Base-by-base conservation (phyloP, 1,140 invertebrate genomes). In the Triops cancriformis region DNA sequence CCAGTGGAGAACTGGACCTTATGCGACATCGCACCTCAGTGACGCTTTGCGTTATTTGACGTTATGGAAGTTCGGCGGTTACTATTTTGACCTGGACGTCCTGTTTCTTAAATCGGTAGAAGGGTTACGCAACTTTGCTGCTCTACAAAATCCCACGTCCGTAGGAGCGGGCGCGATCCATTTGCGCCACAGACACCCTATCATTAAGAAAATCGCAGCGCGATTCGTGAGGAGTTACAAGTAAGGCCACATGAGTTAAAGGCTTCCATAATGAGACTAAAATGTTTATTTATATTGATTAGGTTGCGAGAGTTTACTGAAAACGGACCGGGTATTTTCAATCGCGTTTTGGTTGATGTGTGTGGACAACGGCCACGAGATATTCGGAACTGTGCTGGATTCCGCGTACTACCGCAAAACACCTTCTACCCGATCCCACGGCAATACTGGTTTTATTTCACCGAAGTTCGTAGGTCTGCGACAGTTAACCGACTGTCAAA, bases 271-370 rank as follows among this genome's bases (percentile, higher is more conserved):
- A n/a, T n/a, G n/a, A n/a, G n/a, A n/a, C n/a, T n/a, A n/a, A n/a
- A n/a, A n/a, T n/a, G 23, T 74, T 74, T 23, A 74, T 73, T 18
- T 6, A 72, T 72, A 3, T 72, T 72, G 2, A 3, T 72, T 37
- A 37, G 31, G 7, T 37, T 37, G 31, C 7, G 31, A 4, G 31
- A 37, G 2, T 37, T 2, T 2, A 7, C 31, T 37, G 31, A 2
- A 37, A 93, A 92, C 81, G 91, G 91, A 0, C 91, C 91, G 1
- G 89, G 90, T 0, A 90, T 92, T 0, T 89, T 93, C 23, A 92
- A 90, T 0, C 87, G 90, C 72, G 87, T 89, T 0, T 82, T 91
- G 1, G 26, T 5, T 5, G 28, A 73, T 1, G 26, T 51, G 76
- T 77, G 76, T n/a, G n/a, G 28, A 72, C n/a, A 37, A 7, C 31